Conservation (phyloP, 2,797 vertebrate species). For the Gymnocypris eckloni region DNA sequence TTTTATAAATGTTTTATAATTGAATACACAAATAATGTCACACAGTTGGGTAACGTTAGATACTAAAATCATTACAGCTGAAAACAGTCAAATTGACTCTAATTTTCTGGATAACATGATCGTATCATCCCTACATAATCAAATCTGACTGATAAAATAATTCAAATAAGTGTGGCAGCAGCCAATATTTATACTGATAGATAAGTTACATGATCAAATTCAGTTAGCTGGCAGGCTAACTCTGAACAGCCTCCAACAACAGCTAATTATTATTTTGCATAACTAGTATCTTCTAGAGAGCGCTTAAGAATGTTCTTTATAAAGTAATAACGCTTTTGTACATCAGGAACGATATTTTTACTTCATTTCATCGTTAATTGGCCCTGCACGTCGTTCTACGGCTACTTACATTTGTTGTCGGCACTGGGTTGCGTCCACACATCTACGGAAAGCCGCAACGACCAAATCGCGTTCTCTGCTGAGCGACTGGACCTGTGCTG, state of each 20-base stretch:
- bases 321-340: neutral
- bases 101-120: neutral
- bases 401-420: conserved; percentile 54
- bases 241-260: conserved; percentile 5
- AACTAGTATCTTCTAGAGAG: neutral
- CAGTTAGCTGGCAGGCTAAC: conserved; percentile 43
- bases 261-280: conserved; percentile 7
- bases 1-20: neutral
- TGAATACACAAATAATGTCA: neutral
- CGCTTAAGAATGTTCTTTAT: neutral
- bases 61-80: neutral
- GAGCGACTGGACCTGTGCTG: neutral
- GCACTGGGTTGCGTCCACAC: conserved; percentile 38
- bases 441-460: conserved; percentile 39
- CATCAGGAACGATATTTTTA: neutral
- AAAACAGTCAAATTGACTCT: neutral
- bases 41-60: neutral
- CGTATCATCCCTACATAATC: neutral
- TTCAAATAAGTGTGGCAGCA: neutral
- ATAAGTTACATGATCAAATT: conserved; percentile 24
- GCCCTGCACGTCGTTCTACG: conserved; percentile 6
- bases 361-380: conserved; percentile 18
- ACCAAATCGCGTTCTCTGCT: conserved; percentile 13
- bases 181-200: conserved; percentile 11
- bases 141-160: neutral